These are phyloP conservation scores for Brachionus rotundiformis DNA, from an alignment of 1,140 invertebrate species.

Conservation along the genomic window DNA sequence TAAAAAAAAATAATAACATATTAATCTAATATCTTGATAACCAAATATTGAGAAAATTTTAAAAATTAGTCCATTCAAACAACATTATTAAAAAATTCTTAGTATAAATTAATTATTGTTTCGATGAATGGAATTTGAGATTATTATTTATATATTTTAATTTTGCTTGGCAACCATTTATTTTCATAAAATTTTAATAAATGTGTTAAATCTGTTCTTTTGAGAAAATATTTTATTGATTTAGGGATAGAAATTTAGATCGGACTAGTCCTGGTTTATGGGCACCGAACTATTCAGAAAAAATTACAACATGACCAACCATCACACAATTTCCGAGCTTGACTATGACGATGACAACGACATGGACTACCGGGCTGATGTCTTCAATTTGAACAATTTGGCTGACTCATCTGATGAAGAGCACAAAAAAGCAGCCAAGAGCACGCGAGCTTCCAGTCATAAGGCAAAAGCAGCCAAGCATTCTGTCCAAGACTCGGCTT, in stretches of 20 bases:
- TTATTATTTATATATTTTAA: background rate
- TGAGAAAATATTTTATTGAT: background rate
- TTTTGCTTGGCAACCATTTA: constrained; percentile 10
- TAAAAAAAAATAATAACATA: no score
- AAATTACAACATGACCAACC: background rate
- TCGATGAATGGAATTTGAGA: background rate
- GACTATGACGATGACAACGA: background rate
- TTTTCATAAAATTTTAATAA: constrained; percentile 23
- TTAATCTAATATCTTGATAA: no score
- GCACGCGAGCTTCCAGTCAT: background rate
- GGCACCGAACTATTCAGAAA: background rate
- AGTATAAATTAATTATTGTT: background rate
- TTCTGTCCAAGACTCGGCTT: background rate
- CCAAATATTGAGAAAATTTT: no score
- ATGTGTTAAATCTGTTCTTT: background rate
- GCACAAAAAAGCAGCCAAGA: background rate
- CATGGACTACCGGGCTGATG: background rate
- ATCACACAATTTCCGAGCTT: background rate
- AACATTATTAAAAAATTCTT: background rate
- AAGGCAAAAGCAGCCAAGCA: background rate
- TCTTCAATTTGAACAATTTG: constrained; percentile 11
- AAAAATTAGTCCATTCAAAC: background rate
- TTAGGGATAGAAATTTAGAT: background rate
- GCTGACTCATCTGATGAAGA: constrained; percentile 22
- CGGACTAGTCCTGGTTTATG: background rate